phyloP scores from a whole-genome alignment of 2,113 vertebrate species.

The Eubucco bourcierii region DNA sequence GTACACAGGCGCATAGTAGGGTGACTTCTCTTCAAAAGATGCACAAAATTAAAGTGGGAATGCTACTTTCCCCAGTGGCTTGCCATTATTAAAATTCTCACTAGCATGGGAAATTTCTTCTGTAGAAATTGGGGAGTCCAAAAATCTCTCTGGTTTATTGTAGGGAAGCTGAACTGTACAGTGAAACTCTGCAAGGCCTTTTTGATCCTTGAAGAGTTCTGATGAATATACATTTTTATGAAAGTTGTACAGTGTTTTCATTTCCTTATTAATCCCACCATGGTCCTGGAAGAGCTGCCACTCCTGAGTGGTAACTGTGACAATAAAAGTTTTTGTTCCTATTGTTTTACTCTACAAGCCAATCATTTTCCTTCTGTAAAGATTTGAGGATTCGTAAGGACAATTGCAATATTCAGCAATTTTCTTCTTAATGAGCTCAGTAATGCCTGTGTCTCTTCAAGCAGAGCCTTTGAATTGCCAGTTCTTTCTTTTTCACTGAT shows the following conservation, averaged over 20 bases:
- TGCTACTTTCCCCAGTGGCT: slow-evolving; percentile 62
- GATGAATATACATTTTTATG: slow-evolving; percentile 76
- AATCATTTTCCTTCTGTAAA: slow-evolving; percentile 53
- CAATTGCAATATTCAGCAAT: slow-evolving; percentile 60
- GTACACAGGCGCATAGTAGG: slow-evolving; percentile 51
- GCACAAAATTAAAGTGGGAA: slow-evolving; percentile 76
- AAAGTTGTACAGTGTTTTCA: slow-evolving; percentile 73
- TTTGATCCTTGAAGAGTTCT: slow-evolving; percentile 78
- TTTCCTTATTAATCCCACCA: slow-evolving; percentile 70
- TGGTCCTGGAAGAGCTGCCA: slow-evolving; percentile 67
- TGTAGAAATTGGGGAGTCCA: slow-evolving; percentile 63
- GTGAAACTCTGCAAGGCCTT: slow-evolving; percentile 75
- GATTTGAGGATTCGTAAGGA: slow-evolving; percentile 62
- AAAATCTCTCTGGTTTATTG: slow-evolving; percentile 68
- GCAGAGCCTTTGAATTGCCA: slow-evolving; percentile 59
- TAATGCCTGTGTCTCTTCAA: slow-evolving; percentile 56
- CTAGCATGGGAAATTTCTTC: slow-evolving; percentile 75
- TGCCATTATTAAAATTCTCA: slow-evolving; percentile 76
- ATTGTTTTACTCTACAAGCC: slow-evolving; percentile 70
- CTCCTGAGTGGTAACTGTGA: slow-evolving; percentile 67
- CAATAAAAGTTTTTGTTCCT: slow-evolving; percentile 54
- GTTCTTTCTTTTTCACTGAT: slow-evolving; percentile 65
- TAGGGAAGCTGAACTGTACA: slow-evolving; percentile 73
- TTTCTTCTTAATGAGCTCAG: slow-evolving; percentile 73
- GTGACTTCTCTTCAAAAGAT: slow-evolving; percentile 71